phyloP scores from a whole-genome alignment of 1,140 invertebrate species.

The Lucilia cuprina region DNA sequence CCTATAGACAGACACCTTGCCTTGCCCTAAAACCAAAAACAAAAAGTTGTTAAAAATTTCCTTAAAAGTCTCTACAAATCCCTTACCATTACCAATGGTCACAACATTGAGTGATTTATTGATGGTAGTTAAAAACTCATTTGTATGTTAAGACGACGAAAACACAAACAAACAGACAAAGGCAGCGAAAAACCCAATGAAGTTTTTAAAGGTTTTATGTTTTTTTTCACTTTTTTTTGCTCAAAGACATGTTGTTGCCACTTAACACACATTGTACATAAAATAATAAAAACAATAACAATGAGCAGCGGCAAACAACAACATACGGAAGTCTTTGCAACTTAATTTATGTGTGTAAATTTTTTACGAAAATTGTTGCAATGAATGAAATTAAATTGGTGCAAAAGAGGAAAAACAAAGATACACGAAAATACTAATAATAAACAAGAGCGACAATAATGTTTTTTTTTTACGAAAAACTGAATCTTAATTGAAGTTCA shows the following conservation, averaged over 20 bases:
- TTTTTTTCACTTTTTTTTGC: neutral
- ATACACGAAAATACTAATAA: neutral
- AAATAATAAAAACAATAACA: neutral
- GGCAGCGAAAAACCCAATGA: no score
- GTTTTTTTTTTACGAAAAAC: neutral
- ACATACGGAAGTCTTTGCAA: slow-evolving; percentile 5
- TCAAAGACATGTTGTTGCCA: neutral
- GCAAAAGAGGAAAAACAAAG: neutral
- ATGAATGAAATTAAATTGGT: neutral
- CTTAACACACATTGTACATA: neutral
- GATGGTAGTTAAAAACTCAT: neutral
- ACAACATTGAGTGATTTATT: neutral
- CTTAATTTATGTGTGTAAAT: neutral
- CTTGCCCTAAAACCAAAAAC: no score
- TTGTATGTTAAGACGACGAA: neutral
- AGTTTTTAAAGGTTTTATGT: neutral
- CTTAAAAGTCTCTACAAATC: no score
- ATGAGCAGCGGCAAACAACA: neutral
- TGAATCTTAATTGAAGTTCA: neutral
- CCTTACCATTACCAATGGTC: no score
- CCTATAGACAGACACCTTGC: no score
- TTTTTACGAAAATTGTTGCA: neutral
- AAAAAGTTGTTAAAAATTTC: no score
- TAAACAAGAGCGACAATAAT: neutral
- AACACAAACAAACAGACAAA: neutral